Base-by-base conservation (phyloP, 2,888 invertebrate genomes). In the Ichneumoninae sp. region DNA sequence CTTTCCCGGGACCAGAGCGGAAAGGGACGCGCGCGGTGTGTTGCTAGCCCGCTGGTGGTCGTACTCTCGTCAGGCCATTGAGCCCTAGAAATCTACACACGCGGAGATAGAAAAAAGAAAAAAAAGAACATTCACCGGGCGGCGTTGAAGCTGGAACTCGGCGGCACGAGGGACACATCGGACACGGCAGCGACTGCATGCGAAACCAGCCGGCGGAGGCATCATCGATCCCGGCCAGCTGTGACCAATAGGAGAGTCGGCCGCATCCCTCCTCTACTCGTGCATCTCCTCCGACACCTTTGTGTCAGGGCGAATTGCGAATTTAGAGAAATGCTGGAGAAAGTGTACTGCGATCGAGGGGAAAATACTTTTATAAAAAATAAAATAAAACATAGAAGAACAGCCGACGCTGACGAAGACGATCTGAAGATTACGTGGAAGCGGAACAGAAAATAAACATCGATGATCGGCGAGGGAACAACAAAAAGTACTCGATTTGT, bases 201-300 rank as follows among this genome's bases (percentile, higher is more conserved):
- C 86, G 82, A 75, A 81, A 83, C 80, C 78, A 74, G 70, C 54
- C 74, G 71, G 54, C 52, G 30, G 60, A 73, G 85, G 88, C 88
- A 89, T 89, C 88, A 91, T 91, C 90, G 91, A 91, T 91, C 90
- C 83, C 88, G 69, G 83, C 57, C 91, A 92, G 91, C 90, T 91
- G 90, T 88, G 86, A 81, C 92, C 91, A 91, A 92, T 90, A 81
- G 85, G 81, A 86, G 87, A 85, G 76, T 33, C 66, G 65, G 40
- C 7, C 13, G 1, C 71, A 76, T 79, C 86, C 87, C 84, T 80
- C 74, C 57, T 13, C 57, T 26, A 2, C 52, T 65, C 73, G 36
- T 71, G 76, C 79, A 85, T 50, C 68, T 47, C 40, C 26, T 40
- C 44, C 70, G 30, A 22, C 80, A 60, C 57, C 68, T 76, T 66